Conservation (phyloP, 2,797 vertebrate genomes). For the Coracias cyanogaster region DNA sequence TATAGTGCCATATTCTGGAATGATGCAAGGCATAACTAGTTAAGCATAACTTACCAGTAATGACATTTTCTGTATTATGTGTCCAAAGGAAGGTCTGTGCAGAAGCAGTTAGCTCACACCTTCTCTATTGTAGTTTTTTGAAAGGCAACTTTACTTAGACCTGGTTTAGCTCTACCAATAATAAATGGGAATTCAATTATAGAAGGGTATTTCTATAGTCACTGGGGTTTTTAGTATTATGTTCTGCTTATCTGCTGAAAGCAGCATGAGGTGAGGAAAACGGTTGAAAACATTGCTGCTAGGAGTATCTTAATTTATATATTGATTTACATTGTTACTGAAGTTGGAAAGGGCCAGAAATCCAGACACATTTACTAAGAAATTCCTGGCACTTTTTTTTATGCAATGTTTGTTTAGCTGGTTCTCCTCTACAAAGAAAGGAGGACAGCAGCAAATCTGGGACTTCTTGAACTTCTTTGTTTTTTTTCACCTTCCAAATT, state of each 20-base stretch:
- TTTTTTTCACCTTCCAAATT: background rate
- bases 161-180: background rate
- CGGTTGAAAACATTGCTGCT: background rate
- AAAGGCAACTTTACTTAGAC: background rate
- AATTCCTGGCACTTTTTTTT: constrained; percentile 11
- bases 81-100: background rate
- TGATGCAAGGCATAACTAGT: background rate
- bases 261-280: background rate
- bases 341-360: constrained; percentile 2
- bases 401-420: background rate
- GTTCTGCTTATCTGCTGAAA: background rate
- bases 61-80: background rate
- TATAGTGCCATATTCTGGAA: background rate
- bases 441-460: background rate
- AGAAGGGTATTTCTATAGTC: background rate
- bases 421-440: background rate
- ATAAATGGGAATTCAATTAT: background rate
- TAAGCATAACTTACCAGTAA: background rate
- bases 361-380: background rate
- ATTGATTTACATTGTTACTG: background rate
- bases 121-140: background rate
- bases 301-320: background rate
- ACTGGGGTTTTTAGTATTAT: background rate
- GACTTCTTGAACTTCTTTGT: background rate
- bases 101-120: background rate